Percentiles rank a stretch among this genome's conserved stretches.
phyloP scores from a whole-genome alignment of 2,113 vertebrate species.

The Zapus hudsonius region DNA sequence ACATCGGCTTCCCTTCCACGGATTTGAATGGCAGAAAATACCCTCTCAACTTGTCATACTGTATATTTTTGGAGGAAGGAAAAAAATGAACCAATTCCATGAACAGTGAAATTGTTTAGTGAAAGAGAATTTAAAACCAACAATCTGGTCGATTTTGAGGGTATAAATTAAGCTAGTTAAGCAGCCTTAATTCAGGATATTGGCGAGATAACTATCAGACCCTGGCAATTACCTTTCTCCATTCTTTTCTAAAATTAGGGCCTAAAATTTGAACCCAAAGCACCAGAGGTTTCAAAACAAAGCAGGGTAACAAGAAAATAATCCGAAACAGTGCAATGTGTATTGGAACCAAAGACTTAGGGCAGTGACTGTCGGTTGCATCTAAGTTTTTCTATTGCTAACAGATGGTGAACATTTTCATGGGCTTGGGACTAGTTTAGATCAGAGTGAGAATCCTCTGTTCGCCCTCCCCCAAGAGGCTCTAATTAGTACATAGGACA shows the following conservation, averaged over 20 bases:
- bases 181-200: conserved; percentile 74
- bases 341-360: conserved; percentile 60
- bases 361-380: conserved; percentile 51
- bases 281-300: conserved; percentile 45
- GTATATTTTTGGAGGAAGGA: conserved; percentile 78
- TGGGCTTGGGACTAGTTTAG: conserved; percentile 74
- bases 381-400: conserved; percentile 72
- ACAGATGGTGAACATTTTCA: conserved; percentile 78
- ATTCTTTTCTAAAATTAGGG: conserved; percentile 55
- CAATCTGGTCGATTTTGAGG: conserved; percentile 78
- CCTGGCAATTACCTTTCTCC: conserved; percentile 59
- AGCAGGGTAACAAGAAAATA: conserved; percentile 61
- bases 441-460: conserved; percentile 69
- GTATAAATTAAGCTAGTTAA: conserved; percentile 81
- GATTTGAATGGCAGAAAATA: conserved; percentile 82
- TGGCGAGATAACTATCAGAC: conserved; percentile 70
- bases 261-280: conserved; percentile 59
- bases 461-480: conserved; percentile 44
- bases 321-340: conserved; percentile 68
- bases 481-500: conserved; percentile 77
- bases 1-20: conserved; percentile 76
- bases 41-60: conserved; percentile 79
- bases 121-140: conserved; percentile 79
- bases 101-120: conserved; percentile 77
- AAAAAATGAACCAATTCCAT: conserved; percentile 81